Percentiles rank a stretch among this genome's conserved stretches.
phyloP scores from a whole-genome alignment of 1,140 invertebrate genomes.

The Mamestra configurata region DNA sequence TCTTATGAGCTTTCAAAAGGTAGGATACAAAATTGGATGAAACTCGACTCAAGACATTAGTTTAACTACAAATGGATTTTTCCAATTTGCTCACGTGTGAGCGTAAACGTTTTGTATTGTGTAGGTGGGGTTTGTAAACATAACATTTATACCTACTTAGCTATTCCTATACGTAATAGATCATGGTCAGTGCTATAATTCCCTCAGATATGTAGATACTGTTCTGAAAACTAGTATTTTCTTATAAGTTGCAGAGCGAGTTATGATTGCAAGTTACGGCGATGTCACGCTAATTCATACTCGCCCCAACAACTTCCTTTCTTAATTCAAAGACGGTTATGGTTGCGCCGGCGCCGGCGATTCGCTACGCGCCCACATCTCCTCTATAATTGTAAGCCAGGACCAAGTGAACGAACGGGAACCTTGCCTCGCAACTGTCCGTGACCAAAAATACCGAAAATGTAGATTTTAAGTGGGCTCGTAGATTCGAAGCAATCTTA shows the following conservation, averaged over 20 bases:
- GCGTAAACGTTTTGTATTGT: not conserved
- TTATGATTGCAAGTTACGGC: constrained; percentile 39
- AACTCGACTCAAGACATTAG: not conserved
- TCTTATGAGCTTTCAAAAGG: constrained; percentile 5
- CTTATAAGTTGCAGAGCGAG: not conserved
- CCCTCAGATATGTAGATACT: not conserved
- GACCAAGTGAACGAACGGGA: constrained; percentile 59
- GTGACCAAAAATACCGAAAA: not conserved
- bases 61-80: constrained; percentile 13
- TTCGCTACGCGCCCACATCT: constrained; percentile 64
- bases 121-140: constrained; percentile 18
- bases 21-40: not conserved
- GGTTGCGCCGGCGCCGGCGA: constrained; percentile 64
- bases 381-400: constrained; percentile 57
- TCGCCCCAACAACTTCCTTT: constrained; percentile 44
- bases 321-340: constrained; percentile 61
- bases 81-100: not conserved
- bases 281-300: constrained; percentile 41
- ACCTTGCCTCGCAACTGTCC: constrained; percentile 30
- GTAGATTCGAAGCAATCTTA: not conserved
- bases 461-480: not conserved
- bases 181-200: constrained; percentile 16
- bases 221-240: constrained; percentile 14
- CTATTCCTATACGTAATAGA: not conserved
- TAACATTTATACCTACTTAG: not conserved